These are phyloP conservation scores for Palythoa heliodiscus DNA, from an alignment of 92 coral and sea anemone species.

Conservation along the genomic window DNA sequence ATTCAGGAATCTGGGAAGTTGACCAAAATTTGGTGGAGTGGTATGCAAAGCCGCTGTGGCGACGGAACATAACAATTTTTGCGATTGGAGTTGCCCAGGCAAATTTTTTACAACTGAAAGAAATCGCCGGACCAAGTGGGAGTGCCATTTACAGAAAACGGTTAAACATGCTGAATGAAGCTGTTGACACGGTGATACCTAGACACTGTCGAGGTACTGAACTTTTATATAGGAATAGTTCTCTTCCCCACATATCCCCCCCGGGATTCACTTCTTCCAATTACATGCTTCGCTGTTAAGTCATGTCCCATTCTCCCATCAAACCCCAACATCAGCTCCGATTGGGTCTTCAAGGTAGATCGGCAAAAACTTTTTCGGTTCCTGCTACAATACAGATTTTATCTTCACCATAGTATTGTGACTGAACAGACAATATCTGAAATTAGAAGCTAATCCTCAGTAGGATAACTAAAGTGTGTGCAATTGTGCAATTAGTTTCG, in stretches of 20 bases:
- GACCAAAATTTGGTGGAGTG: not conserved
- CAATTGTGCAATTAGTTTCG: too few species aligned
- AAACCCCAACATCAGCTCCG: not conserved
- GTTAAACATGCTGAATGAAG: not conserved
- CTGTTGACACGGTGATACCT: constrained; percentile 23
- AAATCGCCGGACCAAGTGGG: constrained; percentile 22
- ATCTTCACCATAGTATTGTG: too few species aligned
- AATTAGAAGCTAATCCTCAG: too few species aligned
- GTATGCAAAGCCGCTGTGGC: constrained; percentile 34
- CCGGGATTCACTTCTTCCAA: too few species aligned
- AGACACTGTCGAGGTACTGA: constrained; percentile 29
- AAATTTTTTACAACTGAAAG: not conserved
- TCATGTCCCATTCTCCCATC: too few species aligned
- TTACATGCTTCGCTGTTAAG: too few species aligned
- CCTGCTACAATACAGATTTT: too few species aligned
- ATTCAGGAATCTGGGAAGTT: not conserved
- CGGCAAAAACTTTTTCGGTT: too few species aligned
- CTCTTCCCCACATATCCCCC: not conserved
- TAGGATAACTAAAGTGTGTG: too few species aligned
- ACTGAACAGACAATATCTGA: too few species aligned
- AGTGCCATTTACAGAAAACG: constrained; percentile 3
- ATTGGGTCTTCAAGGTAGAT: too few species aligned
- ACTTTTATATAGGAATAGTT: not conserved
- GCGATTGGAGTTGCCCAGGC: constrained; percentile 16
- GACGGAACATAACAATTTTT: constrained; percentile 20